A percentile compares a stretch with the other conserved stretches of the same genome.
These are phyloP conservation scores for Pachyramphus minor DNA, from an alignment of 2,113 vertebrate genomes.

Conservation along the genomic window DNA sequence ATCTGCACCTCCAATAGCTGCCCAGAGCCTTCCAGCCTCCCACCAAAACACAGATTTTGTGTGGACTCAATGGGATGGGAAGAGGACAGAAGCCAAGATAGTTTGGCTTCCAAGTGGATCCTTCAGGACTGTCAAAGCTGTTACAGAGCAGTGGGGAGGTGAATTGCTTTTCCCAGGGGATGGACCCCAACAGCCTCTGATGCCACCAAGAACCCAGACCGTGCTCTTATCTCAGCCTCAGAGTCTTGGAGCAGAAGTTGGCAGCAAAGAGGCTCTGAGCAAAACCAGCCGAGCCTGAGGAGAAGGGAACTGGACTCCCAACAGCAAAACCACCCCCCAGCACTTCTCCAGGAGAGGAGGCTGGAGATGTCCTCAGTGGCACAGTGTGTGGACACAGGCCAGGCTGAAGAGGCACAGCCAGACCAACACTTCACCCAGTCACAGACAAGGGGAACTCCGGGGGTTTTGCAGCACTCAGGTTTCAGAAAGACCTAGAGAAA, in stretches of 20 bases:
- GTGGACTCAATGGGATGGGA: background rate
- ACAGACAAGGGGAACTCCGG: background rate
- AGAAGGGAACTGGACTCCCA: background rate
- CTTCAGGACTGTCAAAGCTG: background rate
- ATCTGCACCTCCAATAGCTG: background rate
- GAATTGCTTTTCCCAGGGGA: background rate
- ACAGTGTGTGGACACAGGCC: accelerated
- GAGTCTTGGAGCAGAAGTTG: background rate
- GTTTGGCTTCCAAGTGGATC: background rate
- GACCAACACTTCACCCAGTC: background rate
- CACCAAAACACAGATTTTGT: background rate
- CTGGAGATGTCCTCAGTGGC: background rate
- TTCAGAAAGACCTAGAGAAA: background rate
- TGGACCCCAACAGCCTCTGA: background rate
- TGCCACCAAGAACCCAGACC: background rate
- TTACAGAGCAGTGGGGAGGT: background rate
- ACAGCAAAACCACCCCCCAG: background rate
- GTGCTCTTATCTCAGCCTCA: accelerated
- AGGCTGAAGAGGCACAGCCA: background rate
- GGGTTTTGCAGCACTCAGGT: background rate
- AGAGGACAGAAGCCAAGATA: background rate
- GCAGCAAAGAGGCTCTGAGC: background rate
- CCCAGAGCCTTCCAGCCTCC: background rate
- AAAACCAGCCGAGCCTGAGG: background rate
- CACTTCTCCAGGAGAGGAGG: background rate